Base-by-base conservation (phyloP, 2,797 vertebrate species). In the Phaenicophaeus curvirostris region DNA sequence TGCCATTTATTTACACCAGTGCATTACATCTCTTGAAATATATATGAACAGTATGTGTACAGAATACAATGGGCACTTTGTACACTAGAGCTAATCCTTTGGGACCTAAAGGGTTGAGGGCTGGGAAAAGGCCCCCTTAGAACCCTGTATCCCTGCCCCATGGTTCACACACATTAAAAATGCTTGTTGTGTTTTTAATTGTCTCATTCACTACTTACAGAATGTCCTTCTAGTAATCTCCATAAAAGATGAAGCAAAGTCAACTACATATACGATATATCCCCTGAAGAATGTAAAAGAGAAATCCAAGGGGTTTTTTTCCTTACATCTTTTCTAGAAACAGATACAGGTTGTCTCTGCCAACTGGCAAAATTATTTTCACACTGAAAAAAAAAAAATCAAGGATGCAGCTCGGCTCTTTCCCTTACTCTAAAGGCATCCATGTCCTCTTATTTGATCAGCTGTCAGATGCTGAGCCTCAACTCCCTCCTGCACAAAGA, bases 51-150 rank as follows among this genome's bases (percentile, higher is more conserved):
- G 46, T 75, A 79, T 46, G 74, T 33, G 65, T 78, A 62, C 42
- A 44, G 82, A 72, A 81, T 6, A 96, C 95, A 97, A 80, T 41
- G 35, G 66, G 24, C 80, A 83, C 81, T 91, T 93, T 93, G 88
- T 95, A 55, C 7, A 23, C 15, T 31, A 35, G 11, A 57, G 75
- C 19, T 78, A 81, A 65, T 75, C 42, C 93, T 63, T 1, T n/a
- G 84, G 14, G 46, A 21, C 20, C 46, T 48, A 24, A 10, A 48
- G 46, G 20, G 8, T 44, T 44, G 44, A 8, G 51, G 68, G 53
- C 17, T 62, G 51, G 80, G 75, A 91, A 66, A 72, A 84, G 67
- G 46, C 35, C 31, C 15, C 35, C 18, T 55, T 37, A 42, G 77
- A 72, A 21, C 20, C 42, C 57, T 54, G 9, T 35, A 46, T 46